phyloP scores from a whole-genome alignment of 2,888 invertebrate species.

The Drosophila tanythrix region DNA sequence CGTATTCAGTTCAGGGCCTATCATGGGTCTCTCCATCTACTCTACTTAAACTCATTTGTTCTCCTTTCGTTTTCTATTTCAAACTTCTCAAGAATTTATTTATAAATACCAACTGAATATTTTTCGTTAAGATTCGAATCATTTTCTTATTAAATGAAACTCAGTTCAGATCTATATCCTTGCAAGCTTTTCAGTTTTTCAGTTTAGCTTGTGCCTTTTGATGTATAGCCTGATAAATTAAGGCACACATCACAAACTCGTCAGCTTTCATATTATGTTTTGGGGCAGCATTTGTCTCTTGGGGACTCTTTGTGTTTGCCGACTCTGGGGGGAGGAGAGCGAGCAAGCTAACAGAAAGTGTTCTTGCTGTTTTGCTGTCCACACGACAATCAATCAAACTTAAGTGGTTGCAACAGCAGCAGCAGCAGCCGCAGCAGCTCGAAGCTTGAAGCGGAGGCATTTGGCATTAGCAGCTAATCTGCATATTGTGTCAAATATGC shows the following conservation, averaged over 20 bases:
- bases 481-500: slow-evolving; percentile 73
- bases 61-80: not conserved
- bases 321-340: not conserved
- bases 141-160: not conserved
- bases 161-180: not conserved
- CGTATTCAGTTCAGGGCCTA: too few relatives aligned
- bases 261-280: not conserved
- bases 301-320: slow-evolving; percentile 7
- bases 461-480: slow-evolving; percentile 74
- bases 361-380: slow-evolving; percentile 2
- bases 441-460: slow-evolving; percentile 9
- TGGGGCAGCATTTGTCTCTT: slow-evolving; percentile 2
- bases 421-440: slow-evolving; percentile 28
- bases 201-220: not conserved
- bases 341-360: not conserved
- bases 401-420: slow-evolving; percentile 54
- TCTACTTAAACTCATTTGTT: accelerated
- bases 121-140: not conserved
- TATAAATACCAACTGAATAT: not conserved
- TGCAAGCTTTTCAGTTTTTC: not conserved
- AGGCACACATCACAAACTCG: not conserved
- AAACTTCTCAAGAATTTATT: not conserved
- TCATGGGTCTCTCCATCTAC: too few relatives aligned
- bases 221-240: not conserved
- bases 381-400: slow-evolving; percentile 76